These are phyloP conservation scores for Lithophane semibrunnea DNA, from an alignment of 2,888 invertebrate species.

Conservation along the genomic window DNA sequence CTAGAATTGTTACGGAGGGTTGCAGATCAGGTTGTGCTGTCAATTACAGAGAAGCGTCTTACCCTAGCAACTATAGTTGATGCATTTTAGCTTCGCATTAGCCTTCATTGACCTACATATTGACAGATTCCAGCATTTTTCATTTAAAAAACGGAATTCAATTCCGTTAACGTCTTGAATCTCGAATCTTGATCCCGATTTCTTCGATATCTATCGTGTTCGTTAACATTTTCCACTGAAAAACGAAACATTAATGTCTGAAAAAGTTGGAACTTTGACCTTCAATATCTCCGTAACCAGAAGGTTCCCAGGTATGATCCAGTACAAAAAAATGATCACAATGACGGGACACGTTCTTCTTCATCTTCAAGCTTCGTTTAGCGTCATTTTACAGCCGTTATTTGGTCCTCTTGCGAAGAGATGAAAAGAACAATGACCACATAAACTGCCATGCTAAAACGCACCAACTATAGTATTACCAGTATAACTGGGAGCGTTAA, in stretches of 20 bases:
- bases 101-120: neutral
- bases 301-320: too few relatives aligned
- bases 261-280: too few relatives aligned
- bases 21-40: slow-evolving; percentile 33
- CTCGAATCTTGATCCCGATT: neutral
- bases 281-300: too few relatives aligned
- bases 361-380: too few relatives aligned
- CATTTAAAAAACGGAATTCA: neutral
- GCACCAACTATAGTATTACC: slow-evolving; percentile 3
- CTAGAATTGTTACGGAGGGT: slow-evolving; percentile 16
- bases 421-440: neutral
- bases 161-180: neutral
- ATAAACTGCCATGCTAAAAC: neutral
- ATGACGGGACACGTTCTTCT: too few relatives aligned
- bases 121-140: neutral
- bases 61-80: slow-evolving; percentile 18
- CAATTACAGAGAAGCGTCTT: slow-evolving; percentile 46
- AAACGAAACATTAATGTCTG: neutral
- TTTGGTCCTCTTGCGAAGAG: neutral
- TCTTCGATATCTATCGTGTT: too few relatives aligned
- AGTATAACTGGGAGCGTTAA: slow-evolving; percentile 38
- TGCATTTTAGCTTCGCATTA: neutral
- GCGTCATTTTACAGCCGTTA: too few relatives aligned
- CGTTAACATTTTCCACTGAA: neutral
- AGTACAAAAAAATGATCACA: too few relatives aligned